Conservation (phyloP, 2,888 invertebrate species). For the Sturmia bella region DNA sequence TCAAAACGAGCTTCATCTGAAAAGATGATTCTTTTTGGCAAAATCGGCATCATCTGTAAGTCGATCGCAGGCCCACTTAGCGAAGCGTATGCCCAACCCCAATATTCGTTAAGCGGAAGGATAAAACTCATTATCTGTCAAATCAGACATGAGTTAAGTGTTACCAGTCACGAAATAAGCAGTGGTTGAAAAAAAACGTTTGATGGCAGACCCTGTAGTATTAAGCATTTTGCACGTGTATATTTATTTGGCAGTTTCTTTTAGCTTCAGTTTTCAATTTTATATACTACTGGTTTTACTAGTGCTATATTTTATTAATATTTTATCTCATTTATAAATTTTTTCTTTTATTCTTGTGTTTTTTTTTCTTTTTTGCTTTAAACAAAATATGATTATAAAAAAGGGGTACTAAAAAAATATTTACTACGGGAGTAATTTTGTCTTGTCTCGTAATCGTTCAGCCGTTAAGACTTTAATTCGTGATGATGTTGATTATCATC, state of each 20-base stretch:
- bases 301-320: conserved; percentile 13
- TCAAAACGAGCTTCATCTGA: too few relatives aligned
- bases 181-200: too few relatives aligned
- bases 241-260: conserved; percentile 59
- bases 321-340: not conserved
- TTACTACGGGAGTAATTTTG: conserved; percentile 59
- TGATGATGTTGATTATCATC: conserved; percentile 56
- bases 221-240: conserved; percentile 27
- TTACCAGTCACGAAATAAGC: too few relatives aligned
- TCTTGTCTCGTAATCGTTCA: conserved; percentile 68
- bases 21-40: too few relatives aligned
- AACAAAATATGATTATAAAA: not conserved
- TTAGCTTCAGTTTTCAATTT: conserved; percentile 37
- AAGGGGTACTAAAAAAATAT: conserved; percentile 49
- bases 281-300: conserved; percentile 5
- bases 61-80: too few relatives aligned
- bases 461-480: conserved; percentile 67
- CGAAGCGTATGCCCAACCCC: too few relatives aligned
- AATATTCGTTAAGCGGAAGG: too few relatives aligned
- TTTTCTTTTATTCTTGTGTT: conserved; percentile 49
- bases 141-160: too few relatives aligned
- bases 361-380: conserved; percentile 5
- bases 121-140: too few relatives aligned
- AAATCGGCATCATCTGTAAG: too few relatives aligned
- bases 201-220: too few relatives aligned